These are phyloP conservation scores for Crotalus horridus DNA, from an alignment of 2,113 vertebrate genomes.

Conservation along the genomic window DNA sequence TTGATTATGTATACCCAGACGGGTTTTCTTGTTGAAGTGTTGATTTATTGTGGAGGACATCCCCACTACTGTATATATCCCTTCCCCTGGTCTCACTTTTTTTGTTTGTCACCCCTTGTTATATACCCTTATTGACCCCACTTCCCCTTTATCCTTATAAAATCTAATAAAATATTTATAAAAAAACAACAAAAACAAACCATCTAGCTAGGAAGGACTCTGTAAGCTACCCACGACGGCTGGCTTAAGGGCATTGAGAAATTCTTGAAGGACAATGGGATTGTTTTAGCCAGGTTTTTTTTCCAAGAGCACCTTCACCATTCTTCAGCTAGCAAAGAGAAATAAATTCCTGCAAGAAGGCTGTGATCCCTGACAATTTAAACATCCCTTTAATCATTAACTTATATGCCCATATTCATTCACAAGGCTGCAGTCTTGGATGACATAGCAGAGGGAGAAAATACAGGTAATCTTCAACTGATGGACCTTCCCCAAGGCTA, in stretches of 20 bases:
- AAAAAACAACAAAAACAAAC: neutral
- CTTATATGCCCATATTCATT: neutral
- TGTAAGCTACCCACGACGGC: neutral
- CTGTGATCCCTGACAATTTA: neutral
- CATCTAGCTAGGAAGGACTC: neutral
- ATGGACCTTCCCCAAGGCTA: neutral
- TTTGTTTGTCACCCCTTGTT: too few species aligned
- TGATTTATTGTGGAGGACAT: too few species aligned
- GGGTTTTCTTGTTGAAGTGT: too few species aligned
- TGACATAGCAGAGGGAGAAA: neutral
- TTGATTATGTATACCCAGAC: too few species aligned
- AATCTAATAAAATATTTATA: too few species aligned
- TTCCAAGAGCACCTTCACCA: neutral
- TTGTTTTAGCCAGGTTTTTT: neutral
- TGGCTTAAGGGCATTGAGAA: neutral
- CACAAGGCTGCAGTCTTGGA: neutral
- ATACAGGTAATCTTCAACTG: neutral
- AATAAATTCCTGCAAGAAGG: neutral
- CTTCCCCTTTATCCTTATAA: too few species aligned
- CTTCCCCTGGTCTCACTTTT: too few species aligned
- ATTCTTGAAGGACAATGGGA: neutral
- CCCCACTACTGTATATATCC: too few species aligned
- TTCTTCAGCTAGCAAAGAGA: neutral
- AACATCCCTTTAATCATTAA: conserved; percentile 11
- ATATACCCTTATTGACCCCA: too few species aligned